A percentile compares a stretch with the other conserved stretches of the same genome.
These are phyloP conservation scores for Phylloscopus collybita DNA, from an alignment of 2,797 vertebrate genomes.

Conservation along the genomic window DNA sequence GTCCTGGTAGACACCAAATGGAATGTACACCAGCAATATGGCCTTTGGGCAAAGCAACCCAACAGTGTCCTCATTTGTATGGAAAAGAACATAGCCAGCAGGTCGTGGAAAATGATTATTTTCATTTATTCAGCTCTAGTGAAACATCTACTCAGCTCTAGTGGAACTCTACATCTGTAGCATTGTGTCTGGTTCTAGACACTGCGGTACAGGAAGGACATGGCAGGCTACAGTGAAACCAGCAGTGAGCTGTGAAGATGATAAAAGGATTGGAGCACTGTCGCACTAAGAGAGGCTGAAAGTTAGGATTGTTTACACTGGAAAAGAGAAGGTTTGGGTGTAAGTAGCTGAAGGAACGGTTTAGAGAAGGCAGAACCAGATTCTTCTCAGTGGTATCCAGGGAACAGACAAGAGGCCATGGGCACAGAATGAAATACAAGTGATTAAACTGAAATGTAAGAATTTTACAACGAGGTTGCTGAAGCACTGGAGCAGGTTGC, in stretches of 20 bases:
- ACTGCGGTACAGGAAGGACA: not conserved
- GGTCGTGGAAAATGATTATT: rapidly evolving
- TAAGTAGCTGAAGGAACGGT: not conserved
- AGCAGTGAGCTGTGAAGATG: not conserved
- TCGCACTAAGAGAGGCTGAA: not conserved
- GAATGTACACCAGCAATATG: not conserved
- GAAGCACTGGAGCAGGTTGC: not conserved
- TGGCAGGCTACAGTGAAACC: not conserved
- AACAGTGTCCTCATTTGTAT: not conserved
- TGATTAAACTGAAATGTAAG: not conserved
- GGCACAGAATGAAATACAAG: not conserved
- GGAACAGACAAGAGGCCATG: not conserved
- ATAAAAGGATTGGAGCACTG: not conserved
- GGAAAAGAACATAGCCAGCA: not conserved
- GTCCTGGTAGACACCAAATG: not conserved
- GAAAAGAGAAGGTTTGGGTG: not conserved
- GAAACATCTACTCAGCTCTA: not conserved
- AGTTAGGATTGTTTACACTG: not conserved
- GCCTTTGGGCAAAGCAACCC: not conserved
- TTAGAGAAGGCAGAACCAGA: not conserved
- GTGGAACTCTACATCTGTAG: not conserved
- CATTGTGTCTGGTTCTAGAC: not conserved
- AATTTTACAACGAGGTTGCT: not conserved
- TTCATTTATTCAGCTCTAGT: not conserved
- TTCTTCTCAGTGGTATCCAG: not conserved